Conservation (phyloP, 1,140 invertebrate species). For the Bombus pyrosoma region DNA sequence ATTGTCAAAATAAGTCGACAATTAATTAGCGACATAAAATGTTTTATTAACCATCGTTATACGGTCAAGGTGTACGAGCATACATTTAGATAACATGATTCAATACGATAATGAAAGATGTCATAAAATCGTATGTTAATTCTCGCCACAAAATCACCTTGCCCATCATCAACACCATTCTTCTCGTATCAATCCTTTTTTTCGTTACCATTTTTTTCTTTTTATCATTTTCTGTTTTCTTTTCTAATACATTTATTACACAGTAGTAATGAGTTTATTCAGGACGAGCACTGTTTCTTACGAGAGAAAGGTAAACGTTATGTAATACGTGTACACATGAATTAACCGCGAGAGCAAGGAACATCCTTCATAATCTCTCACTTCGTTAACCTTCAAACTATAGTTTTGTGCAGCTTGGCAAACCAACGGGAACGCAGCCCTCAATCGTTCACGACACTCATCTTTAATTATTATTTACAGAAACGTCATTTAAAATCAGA, state of each 20-base stretch:
- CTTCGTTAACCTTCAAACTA: not conserved
- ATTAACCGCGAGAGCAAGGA: constrained; percentile 14
- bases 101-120: not conserved
- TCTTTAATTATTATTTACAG: not conserved
- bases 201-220: not conserved
- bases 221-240: not conserved
- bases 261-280: constrained; percentile 22
- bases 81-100: constrained; percentile 46
- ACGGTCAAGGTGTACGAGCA: constrained; percentile 54
- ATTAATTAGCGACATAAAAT: constrained; percentile 49
- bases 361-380: not conserved
- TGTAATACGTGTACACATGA: constrained; percentile 2
- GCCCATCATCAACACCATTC: too few species aligned
- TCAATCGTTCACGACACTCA: not conserved
- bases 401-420: constrained; percentile 17
- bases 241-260: constrained; percentile 19
- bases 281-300: constrained; percentile 35
- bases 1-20: not conserved
- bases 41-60: constrained; percentile 59
- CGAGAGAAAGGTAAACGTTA: constrained; percentile 19
- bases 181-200: not conserved
- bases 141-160: not conserved
- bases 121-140: not conserved
- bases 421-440: not conserved
- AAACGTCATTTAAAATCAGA: not conserved